These are phyloP conservation scores for Bilobella aurantiaca DNA, from an alignment of 1,140 invertebrate species.

Conservation along the genomic window DNA sequence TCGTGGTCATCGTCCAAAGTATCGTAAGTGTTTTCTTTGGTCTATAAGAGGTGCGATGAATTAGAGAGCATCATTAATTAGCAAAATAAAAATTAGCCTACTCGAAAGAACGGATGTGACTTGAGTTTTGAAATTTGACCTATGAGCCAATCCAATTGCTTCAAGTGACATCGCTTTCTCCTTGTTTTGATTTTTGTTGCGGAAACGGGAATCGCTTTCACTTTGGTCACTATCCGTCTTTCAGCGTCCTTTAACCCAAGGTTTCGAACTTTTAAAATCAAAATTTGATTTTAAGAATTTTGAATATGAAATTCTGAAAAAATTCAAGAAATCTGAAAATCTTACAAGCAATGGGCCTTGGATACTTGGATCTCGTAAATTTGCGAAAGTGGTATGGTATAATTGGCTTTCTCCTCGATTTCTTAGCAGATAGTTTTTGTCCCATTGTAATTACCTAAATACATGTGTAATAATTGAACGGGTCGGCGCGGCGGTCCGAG, in stretches of 20 bases:
- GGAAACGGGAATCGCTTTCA: background rate
- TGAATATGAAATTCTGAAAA: background rate
- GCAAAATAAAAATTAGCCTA: background rate
- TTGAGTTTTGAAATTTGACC: background rate
- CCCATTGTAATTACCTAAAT: too few relatives aligned
- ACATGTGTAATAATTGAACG: too few relatives aligned
- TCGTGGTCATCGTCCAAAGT: background rate
- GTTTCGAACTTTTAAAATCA: background rate
- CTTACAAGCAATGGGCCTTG: too few relatives aligned
- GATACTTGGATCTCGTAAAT: too few relatives aligned
- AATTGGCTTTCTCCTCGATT: too few relatives aligned
- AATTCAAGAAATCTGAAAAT: background rate
- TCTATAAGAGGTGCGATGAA: too few relatives aligned
- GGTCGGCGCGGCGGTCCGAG: too few relatives aligned
- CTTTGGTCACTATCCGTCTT: background rate
- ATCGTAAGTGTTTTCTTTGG: background rate
- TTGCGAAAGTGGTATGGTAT: too few relatives aligned
- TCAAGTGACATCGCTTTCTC: background rate
- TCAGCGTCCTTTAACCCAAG: background rate
- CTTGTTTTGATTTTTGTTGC: background rate
- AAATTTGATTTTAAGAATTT: background rate
- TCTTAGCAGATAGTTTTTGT: too few relatives aligned
- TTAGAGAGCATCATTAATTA: background rate
- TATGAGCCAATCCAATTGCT: background rate
- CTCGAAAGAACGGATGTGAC: background rate